A percentile compares a stretch with the other conserved stretches of the same genome.
phyloP scores from a whole-genome alignment of 2,113 vertebrate species.

The Micronycteris hirsuta region DNA sequence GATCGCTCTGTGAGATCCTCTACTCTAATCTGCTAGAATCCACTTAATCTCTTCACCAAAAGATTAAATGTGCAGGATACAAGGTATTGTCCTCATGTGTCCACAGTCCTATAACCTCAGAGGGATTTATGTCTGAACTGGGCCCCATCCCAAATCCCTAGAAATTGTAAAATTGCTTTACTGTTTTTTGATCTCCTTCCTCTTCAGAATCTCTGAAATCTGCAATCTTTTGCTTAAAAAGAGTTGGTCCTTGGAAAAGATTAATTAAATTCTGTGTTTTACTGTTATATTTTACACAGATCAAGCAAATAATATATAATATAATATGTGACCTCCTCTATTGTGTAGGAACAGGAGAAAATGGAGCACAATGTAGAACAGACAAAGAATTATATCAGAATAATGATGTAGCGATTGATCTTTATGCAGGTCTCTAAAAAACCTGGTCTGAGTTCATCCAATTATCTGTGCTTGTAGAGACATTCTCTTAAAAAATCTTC shows the following conservation, averaged over 20 bases:
- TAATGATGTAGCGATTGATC: background rate
- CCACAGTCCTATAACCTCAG: too few relatives aligned
- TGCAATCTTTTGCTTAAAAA: background rate
- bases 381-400: too few relatives aligned
- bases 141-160: too few relatives aligned
- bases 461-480: background rate
- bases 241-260: background rate
- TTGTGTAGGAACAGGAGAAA: too few relatives aligned
- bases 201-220: background rate
- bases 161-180: background rate
- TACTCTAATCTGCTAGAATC: fast-evolving
- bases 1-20: background rate
- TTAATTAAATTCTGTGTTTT: background rate
- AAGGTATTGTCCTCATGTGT: background rate
- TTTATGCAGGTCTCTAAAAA: background rate
- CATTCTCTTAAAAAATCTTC: background rate
- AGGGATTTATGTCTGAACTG: background rate
- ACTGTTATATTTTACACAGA: background rate
- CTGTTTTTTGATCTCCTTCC: background rate
- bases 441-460: fast-evolving
- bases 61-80: fast-evolving
- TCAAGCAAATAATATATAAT: background rate
- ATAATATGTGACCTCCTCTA: background rate
- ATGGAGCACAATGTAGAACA: too few relatives aligned
- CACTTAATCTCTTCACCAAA: background rate